Conservation (phyloP, 2,797 vertebrate genomes). For the Catamblyrhynchus diadema region DNA sequence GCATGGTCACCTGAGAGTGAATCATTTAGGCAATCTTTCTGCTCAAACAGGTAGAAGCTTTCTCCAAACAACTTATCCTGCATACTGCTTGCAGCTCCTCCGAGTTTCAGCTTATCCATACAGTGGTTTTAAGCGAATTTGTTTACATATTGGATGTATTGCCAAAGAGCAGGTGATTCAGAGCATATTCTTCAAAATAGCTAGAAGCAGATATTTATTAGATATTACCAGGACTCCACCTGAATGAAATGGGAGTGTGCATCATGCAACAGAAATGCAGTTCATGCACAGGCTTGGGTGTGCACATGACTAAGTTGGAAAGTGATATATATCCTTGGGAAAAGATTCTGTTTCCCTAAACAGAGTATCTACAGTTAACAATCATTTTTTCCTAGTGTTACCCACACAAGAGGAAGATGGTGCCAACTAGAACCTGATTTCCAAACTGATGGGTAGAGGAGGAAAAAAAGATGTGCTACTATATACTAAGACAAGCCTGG, state of each 20-base stretch:
- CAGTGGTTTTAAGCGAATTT: not conserved
- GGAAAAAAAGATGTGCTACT: not conserved
- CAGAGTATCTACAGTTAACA: constrained; percentile 39
- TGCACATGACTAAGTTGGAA: constrained; percentile 53
- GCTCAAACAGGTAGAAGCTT: not conserved
- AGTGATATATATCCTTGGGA: constrained; percentile 32
- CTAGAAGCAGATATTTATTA: constrained; percentile 1
- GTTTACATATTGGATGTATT: not conserved
- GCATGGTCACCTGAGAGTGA: not conserved
- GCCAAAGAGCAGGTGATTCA: not conserved
- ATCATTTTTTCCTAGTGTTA: constrained; percentile 31
- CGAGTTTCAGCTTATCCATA: not conserved
- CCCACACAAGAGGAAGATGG: not conserved
- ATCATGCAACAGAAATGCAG: constrained; percentile 65
- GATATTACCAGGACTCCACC: constrained; percentile 40
- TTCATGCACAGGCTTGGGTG: constrained; percentile 54
- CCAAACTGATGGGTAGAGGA: not conserved
- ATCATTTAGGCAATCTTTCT: not conserved
- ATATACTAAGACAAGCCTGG: not conserved
- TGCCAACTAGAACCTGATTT: constrained; percentile 31
- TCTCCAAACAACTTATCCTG: not conserved
- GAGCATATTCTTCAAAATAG: not conserved
- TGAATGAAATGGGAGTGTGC: constrained; percentile 40
- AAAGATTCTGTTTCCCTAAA: constrained; percentile 46
- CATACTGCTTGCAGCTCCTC: not conserved